Evolutionary conservation across 2,888 invertebrate species (phyloP), one percentile per base, ranked within the genome.

Genomic region (Tiliacea citrago): DNA sequence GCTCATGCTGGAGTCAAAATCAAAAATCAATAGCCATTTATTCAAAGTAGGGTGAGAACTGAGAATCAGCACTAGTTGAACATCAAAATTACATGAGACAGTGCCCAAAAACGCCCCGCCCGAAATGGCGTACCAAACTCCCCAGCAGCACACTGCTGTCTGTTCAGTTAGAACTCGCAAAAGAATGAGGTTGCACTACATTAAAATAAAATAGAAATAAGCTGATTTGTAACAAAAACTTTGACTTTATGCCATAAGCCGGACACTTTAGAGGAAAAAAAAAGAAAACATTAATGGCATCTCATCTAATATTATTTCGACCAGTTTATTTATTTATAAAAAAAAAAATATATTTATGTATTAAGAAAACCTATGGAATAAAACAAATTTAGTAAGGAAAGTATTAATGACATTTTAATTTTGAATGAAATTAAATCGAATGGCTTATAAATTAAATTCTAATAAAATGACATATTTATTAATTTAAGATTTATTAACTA

Each of bases 261-360:
- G 8, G 53, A 45, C 8, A 8, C 0, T n/a, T 7, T 0, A 10
- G 13, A 65, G 7, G 63, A 81, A 42, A 42, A 57, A 39, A 80
- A 74, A 73, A 53, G 7, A 53, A 74, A 79, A n/a, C 8, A 3
- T 6, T 47, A 53, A 66, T 42, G 73, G 57, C 72, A 61, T n/a
- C n/a, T n/a, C n/a, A n/a, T 77, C 35, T 29, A 0, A 5, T 7
- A 24, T 42, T 58, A 13, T 53, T 73, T 78, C 66, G 16, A 61
- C 12, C 12, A 51, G 12, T 10, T 29, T 29, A 29, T 29, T 29
- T 29, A 29, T 29, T 29, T 29, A 29, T 29, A n/a, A n/a, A n/a
- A n/a, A n/a, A n/a, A n/a, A n/a, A n/a, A n/a, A n/a, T n/a, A n/a
- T 29, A 29, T 29, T 29, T 29, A 29, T 29, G n/a, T n/a, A n/a